Base-by-base conservation (phyloP, 2,113 vertebrate species). In the Mixornis gularis region DNA sequence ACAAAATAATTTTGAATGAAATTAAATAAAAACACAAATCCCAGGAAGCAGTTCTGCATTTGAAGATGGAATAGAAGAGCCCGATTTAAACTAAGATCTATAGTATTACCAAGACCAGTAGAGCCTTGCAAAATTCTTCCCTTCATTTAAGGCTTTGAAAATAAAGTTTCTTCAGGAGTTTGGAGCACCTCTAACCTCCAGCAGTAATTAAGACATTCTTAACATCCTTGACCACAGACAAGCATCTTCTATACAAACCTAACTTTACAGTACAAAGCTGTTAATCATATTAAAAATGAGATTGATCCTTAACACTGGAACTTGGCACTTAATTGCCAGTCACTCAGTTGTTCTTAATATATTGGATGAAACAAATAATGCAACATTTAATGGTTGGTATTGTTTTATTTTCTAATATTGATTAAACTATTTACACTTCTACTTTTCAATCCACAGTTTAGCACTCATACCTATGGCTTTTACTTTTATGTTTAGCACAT, bases 391-490 rank as follows among this genome's bases (percentile, higher is more conserved):
- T 82, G 69, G 91, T 89, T 96, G 94, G 91, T 97, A 97, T 87
- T 94, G 90, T 96, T 98, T 98, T 98, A 98, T 98, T 98, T 95
- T 97, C 97, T 96, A 97, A 96, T 97, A 98, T 94, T 96, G 97
- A 98, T 97, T 97, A 96, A 97, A 97, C 95, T 98, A 98, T 97
- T 96, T 98, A 98, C 97, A 98, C 4, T 94, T 59, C 96, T 97
- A 94, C 79, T 96, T 97, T 95, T 94, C 96, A 97, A 93, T 95
- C 96, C 97, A 97, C 95, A 96, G 87, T 97, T 97, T 95, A 97
- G 94, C 97, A 97, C 84, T 97, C 97, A 97, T 95, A 96, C 92
- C 92, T 98, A 98, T 98, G 98, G 97, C 98, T 98, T 98, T 96
- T 95, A 97, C 25, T 80, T 76, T 87, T 96, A 94, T 91, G 82